Conservation (phyloP, 2,888 invertebrate genomes). For the Drosophila anomelani region DNA sequence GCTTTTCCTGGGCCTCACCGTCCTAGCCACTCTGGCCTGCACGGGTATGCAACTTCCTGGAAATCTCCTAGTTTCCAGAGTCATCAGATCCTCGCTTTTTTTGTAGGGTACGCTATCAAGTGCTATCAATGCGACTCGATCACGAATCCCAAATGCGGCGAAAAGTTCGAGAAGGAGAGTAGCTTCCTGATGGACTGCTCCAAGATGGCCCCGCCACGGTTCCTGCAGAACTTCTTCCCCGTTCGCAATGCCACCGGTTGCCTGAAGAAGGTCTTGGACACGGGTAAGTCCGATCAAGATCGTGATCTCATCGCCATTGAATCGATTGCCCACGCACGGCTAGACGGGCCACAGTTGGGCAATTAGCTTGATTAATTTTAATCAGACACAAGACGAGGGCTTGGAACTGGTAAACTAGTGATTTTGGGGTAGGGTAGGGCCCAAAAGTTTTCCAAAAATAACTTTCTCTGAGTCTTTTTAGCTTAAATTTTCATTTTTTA, state of each 20-base stretch:
- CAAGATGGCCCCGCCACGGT: constrained; percentile 76
- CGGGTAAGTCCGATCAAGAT: constrained; percentile 70
- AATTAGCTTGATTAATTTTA: constrained; percentile 56
- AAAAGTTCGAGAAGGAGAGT: constrained; percentile 75
- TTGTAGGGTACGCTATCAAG: constrained; percentile 81
- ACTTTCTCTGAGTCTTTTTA: neutral
- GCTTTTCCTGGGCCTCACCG: constrained; percentile 70
- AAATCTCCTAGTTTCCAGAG: neutral
- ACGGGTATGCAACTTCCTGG: constrained; percentile 66
- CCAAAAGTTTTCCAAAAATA: neutral
- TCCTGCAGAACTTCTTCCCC: constrained; percentile 63
- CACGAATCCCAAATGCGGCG: constrained; percentile 77
- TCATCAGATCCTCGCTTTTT: neutral
- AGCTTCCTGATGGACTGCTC: constrained; percentile 74
- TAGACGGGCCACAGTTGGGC: constrained; percentile 10
- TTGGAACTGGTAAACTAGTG: no score
- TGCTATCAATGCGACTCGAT: constrained; percentile 83
- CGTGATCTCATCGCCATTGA: constrained; percentile 48
- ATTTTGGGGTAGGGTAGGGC: neutral
- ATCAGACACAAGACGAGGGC: constrained; percentile 7
- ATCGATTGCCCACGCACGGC: constrained; percentile 10
- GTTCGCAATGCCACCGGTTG: constrained; percentile 83
- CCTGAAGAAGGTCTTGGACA: constrained; percentile 81
- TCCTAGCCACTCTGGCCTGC: constrained; percentile 74
- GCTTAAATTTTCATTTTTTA: neutral